Conservation (phyloP, 2,797 vertebrate genomes). For the Pipistrellus pipistrellus region DNA sequence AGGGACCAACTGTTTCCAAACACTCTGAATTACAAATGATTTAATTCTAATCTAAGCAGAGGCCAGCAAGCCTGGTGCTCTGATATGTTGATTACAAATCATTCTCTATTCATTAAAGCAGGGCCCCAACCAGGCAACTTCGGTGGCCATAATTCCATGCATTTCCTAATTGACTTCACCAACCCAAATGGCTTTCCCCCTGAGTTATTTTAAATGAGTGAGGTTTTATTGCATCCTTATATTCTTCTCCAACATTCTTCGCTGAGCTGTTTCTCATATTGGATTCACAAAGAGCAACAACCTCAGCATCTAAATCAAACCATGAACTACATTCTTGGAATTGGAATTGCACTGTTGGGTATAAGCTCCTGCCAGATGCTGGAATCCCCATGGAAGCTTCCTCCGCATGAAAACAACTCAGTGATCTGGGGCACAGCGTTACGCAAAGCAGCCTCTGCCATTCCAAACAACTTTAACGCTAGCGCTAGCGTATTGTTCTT, state of each 20-base stretch:
- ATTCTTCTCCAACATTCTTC: background rate
- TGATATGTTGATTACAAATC: constrained; percentile 54
- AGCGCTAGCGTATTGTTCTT: background rate
- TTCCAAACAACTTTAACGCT: background rate
- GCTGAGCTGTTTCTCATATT: background rate
- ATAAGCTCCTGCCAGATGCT: background rate
- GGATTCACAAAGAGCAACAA: background rate
- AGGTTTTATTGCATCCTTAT: background rate
- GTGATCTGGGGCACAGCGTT: too few relatives aligned
- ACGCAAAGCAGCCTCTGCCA: background rate
- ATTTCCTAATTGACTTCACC: constrained; percentile 47
- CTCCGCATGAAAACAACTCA: background rate
- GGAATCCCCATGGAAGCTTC: background rate
- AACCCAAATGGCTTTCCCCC: background rate
- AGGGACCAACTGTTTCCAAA: constrained; percentile 64
- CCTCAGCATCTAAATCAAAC: background rate
- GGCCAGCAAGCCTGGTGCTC: constrained; percentile 19
- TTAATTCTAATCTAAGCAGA: constrained; percentile 60
- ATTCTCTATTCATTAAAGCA: constrained; percentile 50
- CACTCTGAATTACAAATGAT: constrained; percentile 44
- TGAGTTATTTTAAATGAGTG: constrained; percentile 54
- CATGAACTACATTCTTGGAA: background rate
- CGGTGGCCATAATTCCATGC: background rate
- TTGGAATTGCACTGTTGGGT: background rate
- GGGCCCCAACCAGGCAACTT: background rate